Evolutionary conservation across 2,113 vertebrate genomes (phyloP).

Genomic region (Ranitomeya imitator): DNA sequence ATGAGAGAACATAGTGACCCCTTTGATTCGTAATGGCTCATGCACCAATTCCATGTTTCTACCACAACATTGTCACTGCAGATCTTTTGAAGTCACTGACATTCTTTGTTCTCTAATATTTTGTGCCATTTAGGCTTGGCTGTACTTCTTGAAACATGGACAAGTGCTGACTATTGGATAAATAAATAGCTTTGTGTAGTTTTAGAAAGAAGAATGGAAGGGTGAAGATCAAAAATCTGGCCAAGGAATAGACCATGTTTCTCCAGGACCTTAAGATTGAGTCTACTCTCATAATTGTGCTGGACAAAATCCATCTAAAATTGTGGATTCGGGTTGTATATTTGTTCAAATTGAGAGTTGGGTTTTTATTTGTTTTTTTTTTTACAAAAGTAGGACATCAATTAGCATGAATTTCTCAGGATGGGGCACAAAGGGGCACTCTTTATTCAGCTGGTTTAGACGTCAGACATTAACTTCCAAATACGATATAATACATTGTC

Average conservation of each 20-base stretch:
- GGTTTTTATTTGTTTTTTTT: background rate
- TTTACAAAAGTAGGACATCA: background rate
- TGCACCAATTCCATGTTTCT: slow-evolving; percentile 10
- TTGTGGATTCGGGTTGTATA: background rate
- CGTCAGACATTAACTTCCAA: too few species aligned
- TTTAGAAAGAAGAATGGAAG: slow-evolving; percentile 22
- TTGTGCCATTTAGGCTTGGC: slow-evolving; percentile 43
- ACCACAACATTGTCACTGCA: slow-evolving; percentile 5
- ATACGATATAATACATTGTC: too few species aligned
- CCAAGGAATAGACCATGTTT: background rate
- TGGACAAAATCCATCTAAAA: background rate
- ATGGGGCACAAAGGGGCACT: too few species aligned
- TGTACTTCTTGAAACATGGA: slow-evolving; percentile 39
- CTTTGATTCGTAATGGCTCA: background rate
- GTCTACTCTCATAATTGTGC: background rate
- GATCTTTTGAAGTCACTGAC: slow-evolving; percentile 30
- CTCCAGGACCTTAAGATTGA: background rate
- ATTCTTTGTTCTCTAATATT: slow-evolving; percentile 43
- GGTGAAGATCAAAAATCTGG: background rate
- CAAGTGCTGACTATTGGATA: slow-evolving; percentile 2
- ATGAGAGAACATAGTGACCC: background rate
- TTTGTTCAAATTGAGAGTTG: background rate
- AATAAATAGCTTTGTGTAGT: slow-evolving; percentile 42
- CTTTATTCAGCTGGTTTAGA: too few species aligned
- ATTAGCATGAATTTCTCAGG: too few species aligned